Conservation (phyloP, 2,113 vertebrate genomes). For the Phrynosoma platyrhinos region DNA sequence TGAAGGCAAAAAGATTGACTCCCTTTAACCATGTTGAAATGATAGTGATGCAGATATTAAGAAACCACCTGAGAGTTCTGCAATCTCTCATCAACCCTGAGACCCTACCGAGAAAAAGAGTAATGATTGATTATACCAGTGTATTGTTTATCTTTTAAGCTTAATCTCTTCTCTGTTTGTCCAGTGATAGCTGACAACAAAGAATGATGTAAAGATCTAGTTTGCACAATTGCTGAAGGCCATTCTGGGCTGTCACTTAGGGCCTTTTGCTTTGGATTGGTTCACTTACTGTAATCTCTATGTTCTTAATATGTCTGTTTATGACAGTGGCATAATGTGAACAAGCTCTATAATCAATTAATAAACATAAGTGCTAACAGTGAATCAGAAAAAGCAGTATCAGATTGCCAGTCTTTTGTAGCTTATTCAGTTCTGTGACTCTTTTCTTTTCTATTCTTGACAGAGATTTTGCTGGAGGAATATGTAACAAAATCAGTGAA, state of each 20-base stretch:
- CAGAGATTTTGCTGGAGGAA: constrained; percentile 97
- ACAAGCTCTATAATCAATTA: background rate
- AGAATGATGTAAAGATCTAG: background rate
- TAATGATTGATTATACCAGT: background rate
- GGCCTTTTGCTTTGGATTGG: background rate
- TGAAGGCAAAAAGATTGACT: background rate
- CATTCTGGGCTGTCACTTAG: background rate
- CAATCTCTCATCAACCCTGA: background rate
- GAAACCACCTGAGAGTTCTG: background rate
- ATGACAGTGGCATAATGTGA: background rate
- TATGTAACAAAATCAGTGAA: constrained; percentile 99
- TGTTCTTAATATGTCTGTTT: background rate
- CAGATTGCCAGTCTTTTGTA: background rate
- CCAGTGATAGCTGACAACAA: background rate
- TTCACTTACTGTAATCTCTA: background rate
- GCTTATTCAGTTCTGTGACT: background rate
- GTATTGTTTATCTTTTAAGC: background rate
- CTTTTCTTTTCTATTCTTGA: constrained; percentile 59
- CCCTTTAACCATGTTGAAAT: background rate
- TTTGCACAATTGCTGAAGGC: background rate
- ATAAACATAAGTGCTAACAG: background rate
- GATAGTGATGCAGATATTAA: background rate
- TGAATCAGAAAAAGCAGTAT: background rate
- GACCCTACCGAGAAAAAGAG: background rate
- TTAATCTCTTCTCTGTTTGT: background rate